These are phyloP conservation scores for Strigamia transsilvanica DNA, from an alignment of 2,888 invertebrate species.

Conservation along the genomic window DNA sequence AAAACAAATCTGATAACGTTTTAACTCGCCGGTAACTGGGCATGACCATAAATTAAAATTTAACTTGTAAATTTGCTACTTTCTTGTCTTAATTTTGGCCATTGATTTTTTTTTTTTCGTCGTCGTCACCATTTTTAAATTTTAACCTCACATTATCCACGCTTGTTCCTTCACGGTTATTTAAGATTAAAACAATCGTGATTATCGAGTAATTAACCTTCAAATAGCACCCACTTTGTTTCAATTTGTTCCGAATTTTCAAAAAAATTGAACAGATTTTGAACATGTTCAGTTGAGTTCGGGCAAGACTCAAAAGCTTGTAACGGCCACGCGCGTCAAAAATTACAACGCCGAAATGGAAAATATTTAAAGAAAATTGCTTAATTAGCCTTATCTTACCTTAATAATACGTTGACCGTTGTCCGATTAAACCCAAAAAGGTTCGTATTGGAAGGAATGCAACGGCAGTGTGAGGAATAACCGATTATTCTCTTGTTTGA, in stretches of 20 bases:
- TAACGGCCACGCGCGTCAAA: conserved; percentile 1
- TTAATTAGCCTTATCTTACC: not conserved
- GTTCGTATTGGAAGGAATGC: not conserved
- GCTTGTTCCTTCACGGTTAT: not conserved
- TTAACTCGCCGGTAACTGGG: not conserved
- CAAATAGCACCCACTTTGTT: not conserved
- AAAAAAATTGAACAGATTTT: not conserved
- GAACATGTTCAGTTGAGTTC: not conserved
- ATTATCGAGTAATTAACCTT: not conserved
- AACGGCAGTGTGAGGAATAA: not conserved
- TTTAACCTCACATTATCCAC: not conserved
- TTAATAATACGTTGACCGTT: not conserved
- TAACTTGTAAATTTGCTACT: not conserved
- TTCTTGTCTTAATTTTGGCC: not conserved
- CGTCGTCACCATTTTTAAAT: not conserved
- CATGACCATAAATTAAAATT: too few species aligned
- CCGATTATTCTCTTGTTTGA: conserved; percentile 23
- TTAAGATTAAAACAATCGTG: not conserved
- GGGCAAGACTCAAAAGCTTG: too few species aligned
- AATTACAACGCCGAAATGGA: not conserved
- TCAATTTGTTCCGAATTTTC: not conserved
- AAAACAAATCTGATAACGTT: conserved; percentile 18
- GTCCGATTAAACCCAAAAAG: not conserved
- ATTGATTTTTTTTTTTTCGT: not conserved
- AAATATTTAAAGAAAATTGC: not conserved